Conservation (phyloP, 2,113 vertebrate species). For the Charina bottae region DNA sequence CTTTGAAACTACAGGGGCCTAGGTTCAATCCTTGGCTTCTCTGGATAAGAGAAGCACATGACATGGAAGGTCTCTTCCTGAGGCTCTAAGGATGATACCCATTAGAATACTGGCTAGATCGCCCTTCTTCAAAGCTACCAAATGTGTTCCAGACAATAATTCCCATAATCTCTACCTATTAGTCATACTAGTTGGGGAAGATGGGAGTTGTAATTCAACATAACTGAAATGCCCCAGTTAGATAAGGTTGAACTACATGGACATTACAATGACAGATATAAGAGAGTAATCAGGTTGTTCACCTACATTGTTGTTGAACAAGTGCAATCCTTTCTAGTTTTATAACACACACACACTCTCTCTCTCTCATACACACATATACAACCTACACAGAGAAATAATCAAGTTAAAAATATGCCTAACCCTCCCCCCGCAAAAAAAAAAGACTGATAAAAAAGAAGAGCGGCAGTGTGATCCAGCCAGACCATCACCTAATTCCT, state of each 20-base stretch:
- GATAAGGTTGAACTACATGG: background rate
- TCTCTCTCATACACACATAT: no score
- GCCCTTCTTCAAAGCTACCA: background rate
- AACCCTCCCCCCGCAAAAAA: no score
- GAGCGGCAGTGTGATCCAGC: no score
- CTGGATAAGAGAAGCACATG: background rate
- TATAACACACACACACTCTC: no score
- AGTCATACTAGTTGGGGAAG: background rate
- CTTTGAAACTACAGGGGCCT: background rate
- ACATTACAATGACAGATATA: background rate
- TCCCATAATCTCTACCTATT: background rate
- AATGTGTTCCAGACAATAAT: background rate
- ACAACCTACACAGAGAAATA: no score
- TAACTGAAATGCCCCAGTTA: background rate
- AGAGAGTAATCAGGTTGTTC: background rate
- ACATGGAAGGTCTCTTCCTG: no score
- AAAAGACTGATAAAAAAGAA: no score
- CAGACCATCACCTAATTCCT: no score
- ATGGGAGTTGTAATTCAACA: background rate
- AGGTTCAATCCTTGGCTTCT: no score
- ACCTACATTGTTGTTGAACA: background rate
- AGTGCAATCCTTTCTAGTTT: background rate
- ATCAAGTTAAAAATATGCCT: no score
- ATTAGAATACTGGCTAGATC: background rate
- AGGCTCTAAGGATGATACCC: background rate